phyloP scores from a whole-genome alignment of 2,888 invertebrate species.

The Deroplatys truncata region DNA sequence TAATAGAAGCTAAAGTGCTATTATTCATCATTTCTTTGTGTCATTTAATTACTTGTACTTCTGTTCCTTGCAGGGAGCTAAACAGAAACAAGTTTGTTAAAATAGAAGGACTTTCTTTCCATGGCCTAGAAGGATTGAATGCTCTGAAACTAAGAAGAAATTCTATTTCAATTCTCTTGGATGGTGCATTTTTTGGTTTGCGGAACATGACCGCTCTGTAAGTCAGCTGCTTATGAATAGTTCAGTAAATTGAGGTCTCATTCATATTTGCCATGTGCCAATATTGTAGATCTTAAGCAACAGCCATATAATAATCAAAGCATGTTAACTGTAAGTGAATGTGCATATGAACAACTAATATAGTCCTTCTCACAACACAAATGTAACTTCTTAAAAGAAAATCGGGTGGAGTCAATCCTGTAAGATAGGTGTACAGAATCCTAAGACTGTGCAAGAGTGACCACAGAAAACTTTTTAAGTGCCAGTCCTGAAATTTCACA shows the following conservation, averaged over 20 bases:
- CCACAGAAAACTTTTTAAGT: too few relatives aligned
- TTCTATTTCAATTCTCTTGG: conserved; percentile 70
- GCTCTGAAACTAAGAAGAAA: conserved; percentile 77
- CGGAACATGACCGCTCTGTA: conserved; percentile 59
- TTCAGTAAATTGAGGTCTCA: background rate
- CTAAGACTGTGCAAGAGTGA: too few relatives aligned
- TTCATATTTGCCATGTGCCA: background rate
- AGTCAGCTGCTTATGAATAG: conserved; percentile 37
- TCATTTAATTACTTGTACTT: background rate
- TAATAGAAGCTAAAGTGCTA: too few relatives aligned
- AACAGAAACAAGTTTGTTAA: conserved; percentile 77
- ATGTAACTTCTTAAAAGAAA: too few relatives aligned
- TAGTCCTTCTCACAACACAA: too few relatives aligned
- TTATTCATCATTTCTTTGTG: too few relatives aligned
- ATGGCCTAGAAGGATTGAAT: conserved; percentile 67
- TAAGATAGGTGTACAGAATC: too few relatives aligned
- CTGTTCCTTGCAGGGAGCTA: conserved; percentile 58
- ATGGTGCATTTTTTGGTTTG: conserved; percentile 88
- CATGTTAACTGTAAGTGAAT: too few relatives aligned
- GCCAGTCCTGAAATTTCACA: too few relatives aligned
- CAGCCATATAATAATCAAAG: too few relatives aligned
- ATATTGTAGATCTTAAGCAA: background rate
- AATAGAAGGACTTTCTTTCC: conserved; percentile 78
- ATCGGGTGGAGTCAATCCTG: too few relatives aligned
- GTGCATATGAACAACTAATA: too few relatives aligned